Evolutionary conservation across 2,888 invertebrate species (phyloP), one percentile per base, ranked within the genome.

Genomic region (Pterobdella sp.): DNA sequence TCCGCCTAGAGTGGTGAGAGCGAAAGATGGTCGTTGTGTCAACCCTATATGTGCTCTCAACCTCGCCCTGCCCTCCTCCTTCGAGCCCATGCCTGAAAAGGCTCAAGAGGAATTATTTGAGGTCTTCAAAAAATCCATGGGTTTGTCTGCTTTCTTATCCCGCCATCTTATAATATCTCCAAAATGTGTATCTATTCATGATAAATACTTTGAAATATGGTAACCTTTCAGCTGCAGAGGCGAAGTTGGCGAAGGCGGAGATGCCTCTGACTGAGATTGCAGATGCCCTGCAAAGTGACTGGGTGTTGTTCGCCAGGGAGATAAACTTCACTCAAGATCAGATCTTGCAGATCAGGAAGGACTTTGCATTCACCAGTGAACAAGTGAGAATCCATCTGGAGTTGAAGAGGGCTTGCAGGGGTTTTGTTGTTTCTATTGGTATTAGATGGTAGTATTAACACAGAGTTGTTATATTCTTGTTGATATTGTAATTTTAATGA

Each of bases 41-140:
- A 88, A 89, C 60, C 96, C 97, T n/a, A 90, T 97, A 79, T 95
- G 95, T 86, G 90, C 95, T 77, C 88, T 98, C 65, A 96, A 97
- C 84, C 93, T 98, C 78, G 92, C 93, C 80, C 89, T 98, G 76
- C 97, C 97, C 22, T 34, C 56, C 22, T 26, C 56, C 71, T 49
- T 71, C 31, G 52, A 63, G 29, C 71, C 71, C 2, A 42, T 56
- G 34, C 63, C 63, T n/a, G 71, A 71, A 14, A 34, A 71, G n/a
- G 63, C 56, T 2, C 35, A 71, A n/a, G 37, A 34, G 34, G 22
- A 60, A 29, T 37, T 71, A n/a, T 35, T 60, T 1, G 71, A 71
- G 29, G 71, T 71, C 36, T 34, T 71, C 37, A 71, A 71, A 32
- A 71, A 71, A 18, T 52, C 71, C 18, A 35, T 71, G n/a, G 71